Evolutionary conservation across 2,797 vertebrate species (phyloP).

Genomic region (Gadopsis bispinosus): DNA sequence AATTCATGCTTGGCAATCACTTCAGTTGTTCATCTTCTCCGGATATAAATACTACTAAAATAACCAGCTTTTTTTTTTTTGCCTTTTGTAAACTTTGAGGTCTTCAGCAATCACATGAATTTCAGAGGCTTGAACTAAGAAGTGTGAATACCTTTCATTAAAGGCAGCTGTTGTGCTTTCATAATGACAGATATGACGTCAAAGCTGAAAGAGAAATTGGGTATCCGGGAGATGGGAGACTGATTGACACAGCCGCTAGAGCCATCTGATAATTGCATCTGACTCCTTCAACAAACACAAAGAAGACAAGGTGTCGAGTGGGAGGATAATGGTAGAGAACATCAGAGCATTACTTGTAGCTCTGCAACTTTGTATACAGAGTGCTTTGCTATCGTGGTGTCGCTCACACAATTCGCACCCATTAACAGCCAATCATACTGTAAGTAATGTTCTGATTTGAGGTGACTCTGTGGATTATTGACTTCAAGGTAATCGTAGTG

Average conservation of each 20-base stretch:
- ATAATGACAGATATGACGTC: constrained; percentile 46
- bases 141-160: constrained; percentile 27
- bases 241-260: constrained; percentile 59
- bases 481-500: constrained; percentile 57
- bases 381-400: constrained; percentile 38
- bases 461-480: constrained; percentile 60
- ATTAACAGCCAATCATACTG: constrained; percentile 55
- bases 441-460: constrained; percentile 56
- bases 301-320: constrained; percentile 56
- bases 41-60: constrained; percentile 24
- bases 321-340: constrained; percentile 65
- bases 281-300: constrained; percentile 68
- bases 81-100: constrained; percentile 26
- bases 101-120: constrained; percentile 30
- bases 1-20: not conserved
- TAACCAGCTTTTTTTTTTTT: constrained; percentile 26
- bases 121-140: constrained; percentile 16
- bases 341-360: constrained; percentile 63
- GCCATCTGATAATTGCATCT: constrained; percentile 65
- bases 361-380: constrained; percentile 45
- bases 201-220: constrained; percentile 46
- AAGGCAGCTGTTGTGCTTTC: constrained; percentile 34
- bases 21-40: constrained; percentile 4
- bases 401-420: constrained; percentile 46
- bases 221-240: constrained; percentile 39